Percentiles rank a stretch among this genome's conserved stretches.
Evolutionary conservation across 2,113 vertebrate genomes (phyloP).

Genomic region (Myotis yumanensis): DNA sequence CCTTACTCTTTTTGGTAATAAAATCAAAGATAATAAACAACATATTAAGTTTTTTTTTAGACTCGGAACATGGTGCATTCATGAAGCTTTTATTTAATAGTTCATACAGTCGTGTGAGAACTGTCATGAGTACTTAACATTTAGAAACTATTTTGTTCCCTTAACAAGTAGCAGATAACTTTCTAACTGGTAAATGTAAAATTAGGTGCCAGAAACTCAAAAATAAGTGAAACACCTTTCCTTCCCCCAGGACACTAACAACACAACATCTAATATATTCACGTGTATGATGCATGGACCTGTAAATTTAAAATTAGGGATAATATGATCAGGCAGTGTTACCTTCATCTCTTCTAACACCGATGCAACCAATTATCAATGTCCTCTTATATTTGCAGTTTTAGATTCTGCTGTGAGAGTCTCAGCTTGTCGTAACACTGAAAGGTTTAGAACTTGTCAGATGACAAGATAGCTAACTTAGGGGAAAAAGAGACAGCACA

Average conservation of each 20-base stretch:
- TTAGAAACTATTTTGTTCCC: constrained; percentile 8
- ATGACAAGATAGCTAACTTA: background rate
- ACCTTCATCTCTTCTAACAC: background rate
- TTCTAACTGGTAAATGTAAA: background rate
- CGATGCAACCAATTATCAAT: background rate
- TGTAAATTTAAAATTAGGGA: constrained; percentile 1
- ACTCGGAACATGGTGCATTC: background rate
- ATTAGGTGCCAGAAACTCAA: background rate
- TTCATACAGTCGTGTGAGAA: background rate
- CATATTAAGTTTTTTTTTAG: background rate
- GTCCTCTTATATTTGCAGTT: background rate
- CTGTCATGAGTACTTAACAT: background rate
- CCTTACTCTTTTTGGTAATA: constrained; percentile 43
- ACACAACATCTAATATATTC: background rate
- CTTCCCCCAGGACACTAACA: background rate
- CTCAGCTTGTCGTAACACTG: background rate
- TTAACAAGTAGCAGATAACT: constrained; percentile 32
- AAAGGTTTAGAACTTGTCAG: background rate
- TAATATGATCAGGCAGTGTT: background rate
- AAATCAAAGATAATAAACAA: constrained; percentile 16
- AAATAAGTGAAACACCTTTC: background rate
- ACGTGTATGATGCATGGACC: background rate
- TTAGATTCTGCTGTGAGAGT: background rate
- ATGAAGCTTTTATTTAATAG: constrained; percentile 34
- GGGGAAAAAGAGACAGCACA: background rate